Evolutionary conservation across 2,113 vertebrate genomes (phyloP).

Genomic region (Peromyscus leucopus): DNA sequence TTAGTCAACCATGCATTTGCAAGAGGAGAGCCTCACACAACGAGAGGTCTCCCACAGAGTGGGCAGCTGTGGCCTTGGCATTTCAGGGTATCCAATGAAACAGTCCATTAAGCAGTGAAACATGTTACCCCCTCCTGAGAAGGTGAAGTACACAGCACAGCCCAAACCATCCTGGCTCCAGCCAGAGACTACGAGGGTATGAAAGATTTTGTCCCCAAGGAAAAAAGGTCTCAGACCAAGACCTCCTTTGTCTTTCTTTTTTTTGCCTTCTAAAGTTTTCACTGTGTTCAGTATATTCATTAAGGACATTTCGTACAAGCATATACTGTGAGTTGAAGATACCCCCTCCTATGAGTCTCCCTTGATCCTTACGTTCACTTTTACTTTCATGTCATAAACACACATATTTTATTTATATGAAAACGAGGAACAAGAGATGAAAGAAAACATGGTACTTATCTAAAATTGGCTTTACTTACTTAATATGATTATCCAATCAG

Average conservation of each 20-base stretch:
- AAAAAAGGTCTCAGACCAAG: neutral
- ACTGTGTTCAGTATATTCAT: neutral
- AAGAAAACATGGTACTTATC: neutral
- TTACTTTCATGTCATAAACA: neutral
- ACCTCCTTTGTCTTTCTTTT: neutral
- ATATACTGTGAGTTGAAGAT: neutral
- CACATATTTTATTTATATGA: neutral
- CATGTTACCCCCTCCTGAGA: neutral
- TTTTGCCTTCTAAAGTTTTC: neutral
- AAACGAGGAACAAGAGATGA: neutral
- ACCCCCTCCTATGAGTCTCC: neutral
- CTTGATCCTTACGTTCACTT: neutral
- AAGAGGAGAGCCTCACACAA: neutral
- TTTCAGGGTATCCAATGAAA: neutral
- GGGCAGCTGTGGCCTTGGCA: neutral
- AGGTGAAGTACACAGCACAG: neutral
- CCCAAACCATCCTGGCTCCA: neutral
- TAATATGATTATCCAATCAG: neutral
- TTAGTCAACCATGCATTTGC: neutral
- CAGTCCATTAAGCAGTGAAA: neutral
- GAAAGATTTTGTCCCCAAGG: neutral
- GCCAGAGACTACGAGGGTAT: neutral
- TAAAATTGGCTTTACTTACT: neutral
- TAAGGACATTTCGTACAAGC: too few relatives aligned
- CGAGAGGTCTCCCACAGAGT: neutral